phyloP scores from a whole-genome alignment of 2,797 vertebrate species.

The Alfaro cultratus region DNA sequence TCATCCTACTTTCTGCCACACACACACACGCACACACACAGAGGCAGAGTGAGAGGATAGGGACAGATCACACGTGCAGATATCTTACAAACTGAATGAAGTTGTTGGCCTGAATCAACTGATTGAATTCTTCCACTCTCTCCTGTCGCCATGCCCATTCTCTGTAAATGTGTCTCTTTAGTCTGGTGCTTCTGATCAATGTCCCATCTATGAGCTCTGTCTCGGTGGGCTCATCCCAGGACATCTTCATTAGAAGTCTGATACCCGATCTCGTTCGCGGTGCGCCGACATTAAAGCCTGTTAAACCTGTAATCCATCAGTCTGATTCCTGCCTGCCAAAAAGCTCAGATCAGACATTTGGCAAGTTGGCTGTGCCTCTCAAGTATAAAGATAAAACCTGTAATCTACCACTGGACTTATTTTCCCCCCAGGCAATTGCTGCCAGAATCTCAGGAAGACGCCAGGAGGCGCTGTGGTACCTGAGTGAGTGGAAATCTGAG shows the following conservation, averaged over 20 bases:
- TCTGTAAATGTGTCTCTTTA: slow-evolving; percentile 44
- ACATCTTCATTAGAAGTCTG: slow-evolving; percentile 48
- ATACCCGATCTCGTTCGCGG: slow-evolving; percentile 36
- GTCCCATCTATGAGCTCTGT: slow-evolving; percentile 36
- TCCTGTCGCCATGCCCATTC: slow-evolving; percentile 22
- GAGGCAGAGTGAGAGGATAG: neutral
- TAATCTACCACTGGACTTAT: slow-evolving; percentile 1
- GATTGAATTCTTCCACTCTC: slow-evolving; percentile 45
- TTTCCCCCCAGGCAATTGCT: neutral
- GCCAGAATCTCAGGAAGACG: slow-evolving; percentile 5
- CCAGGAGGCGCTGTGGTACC: neutral
- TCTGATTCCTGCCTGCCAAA: slow-evolving; percentile 35
- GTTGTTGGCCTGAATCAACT: slow-evolving; percentile 34
- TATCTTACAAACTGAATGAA: slow-evolving; percentile 57
- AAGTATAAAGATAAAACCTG: slow-evolving; percentile 1
- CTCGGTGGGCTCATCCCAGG: slow-evolving; percentile 46
- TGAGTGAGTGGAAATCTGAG: neutral
- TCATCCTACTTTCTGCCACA: slow-evolving; percentile 44
- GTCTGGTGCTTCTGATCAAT: slow-evolving; percentile 58
- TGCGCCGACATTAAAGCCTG: slow-evolving; percentile 34
- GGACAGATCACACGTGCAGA: slow-evolving; percentile 44
- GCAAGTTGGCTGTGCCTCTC: slow-evolving; percentile 19
- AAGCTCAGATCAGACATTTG: slow-evolving; percentile 27
- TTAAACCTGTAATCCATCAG: slow-evolving; percentile 49
- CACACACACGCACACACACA: slow-evolving; percentile 23